Evolutionary conservation across 1,140 invertebrate species (phyloP), one percentile per base, ranked within the genome.

Genomic region (Gonatopus flavifemur): DNA sequence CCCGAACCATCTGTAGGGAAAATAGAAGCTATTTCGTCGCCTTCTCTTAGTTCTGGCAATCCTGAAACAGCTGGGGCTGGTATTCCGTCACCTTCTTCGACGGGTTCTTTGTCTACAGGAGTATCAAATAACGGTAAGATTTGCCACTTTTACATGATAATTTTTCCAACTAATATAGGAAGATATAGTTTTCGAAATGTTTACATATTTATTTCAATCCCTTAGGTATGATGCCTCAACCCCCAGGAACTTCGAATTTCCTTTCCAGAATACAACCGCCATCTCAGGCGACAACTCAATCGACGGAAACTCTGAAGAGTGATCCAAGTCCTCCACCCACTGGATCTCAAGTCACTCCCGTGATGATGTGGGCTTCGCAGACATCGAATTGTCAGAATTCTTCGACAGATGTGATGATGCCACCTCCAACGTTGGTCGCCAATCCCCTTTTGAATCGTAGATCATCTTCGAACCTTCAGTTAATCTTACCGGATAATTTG

Each of bases 51-150:
- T 4, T 18, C 45, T 2, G 37, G 21, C 36, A 45, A 57, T 40
- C 37, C 52, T 40, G 64, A 64, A 52, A 85, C 83, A 58, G 85
- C 82, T 72, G 92, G 94, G 51, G 7, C 45, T 19, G 18, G 38
- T 2, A 38, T 67, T 1, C 39, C 57, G 1, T 52, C 62, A 1
- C 54, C 69, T 2, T 52, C 66, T 5, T 31, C 60, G 1, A 39
- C 49, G 4, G 52, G 60, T 12, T 46, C 66, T 1, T 25, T 64
- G 0, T 40, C 61, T 5, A 55, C 54, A 12, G 50, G 56, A 56
- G 55, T 62, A 40, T 4, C 59, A 28, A 32, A 56, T 0, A 66
- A 42, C 48, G 55, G 62, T 66, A 41, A 61, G 58, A 30, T 33
- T 8, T 12, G 22, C 12, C 25, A 41, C 25, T 25, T 38, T 22